Evolutionary conservation across 2,888 invertebrate species (phyloP).

Genomic region (Orthosia gracilis): DNA sequence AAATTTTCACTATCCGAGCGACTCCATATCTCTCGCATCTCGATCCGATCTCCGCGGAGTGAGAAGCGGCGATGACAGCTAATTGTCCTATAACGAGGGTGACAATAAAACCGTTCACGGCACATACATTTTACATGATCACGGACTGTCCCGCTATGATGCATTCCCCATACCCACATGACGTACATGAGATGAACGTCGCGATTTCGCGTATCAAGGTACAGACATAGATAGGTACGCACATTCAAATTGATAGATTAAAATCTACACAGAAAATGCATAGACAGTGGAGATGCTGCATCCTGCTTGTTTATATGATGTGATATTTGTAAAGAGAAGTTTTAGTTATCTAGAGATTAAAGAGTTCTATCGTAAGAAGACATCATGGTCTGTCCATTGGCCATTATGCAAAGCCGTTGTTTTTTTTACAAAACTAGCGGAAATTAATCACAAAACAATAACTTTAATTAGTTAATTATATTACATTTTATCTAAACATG

Average conservation of each 20-base stretch:
- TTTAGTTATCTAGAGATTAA: no score
- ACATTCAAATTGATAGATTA: slow-evolving; percentile 8
- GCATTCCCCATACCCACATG: slow-evolving; percentile 35
- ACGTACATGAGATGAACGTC: slow-evolving; percentile 48
- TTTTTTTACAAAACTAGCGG: no score
- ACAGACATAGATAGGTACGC: neutral
- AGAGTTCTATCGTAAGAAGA: no score
- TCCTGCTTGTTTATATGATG: no score
- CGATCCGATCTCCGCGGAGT: slow-evolving; percentile 61
- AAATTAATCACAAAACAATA: no score
- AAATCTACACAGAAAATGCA: neutral
- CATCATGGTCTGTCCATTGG: no score
- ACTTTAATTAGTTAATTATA: slow-evolving; percentile 7
- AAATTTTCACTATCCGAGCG: neutral
- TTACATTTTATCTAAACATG: neutral
- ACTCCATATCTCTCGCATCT: slow-evolving; percentile 56
- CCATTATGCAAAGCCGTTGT: no score
- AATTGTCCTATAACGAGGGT: slow-evolving; percentile 73
- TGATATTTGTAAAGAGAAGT: no score
- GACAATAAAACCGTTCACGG: slow-evolving; percentile 68
- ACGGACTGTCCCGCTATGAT: slow-evolving; percentile 56
- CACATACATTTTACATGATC: slow-evolving; percentile 59
- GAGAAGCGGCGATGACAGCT: slow-evolving; percentile 72
- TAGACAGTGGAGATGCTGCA: no score
- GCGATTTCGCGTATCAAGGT: slow-evolving; percentile 38